phyloP scores from a whole-genome alignment of 2,113 vertebrate genomes.

The Ginglymostoma cirratum region DNA sequence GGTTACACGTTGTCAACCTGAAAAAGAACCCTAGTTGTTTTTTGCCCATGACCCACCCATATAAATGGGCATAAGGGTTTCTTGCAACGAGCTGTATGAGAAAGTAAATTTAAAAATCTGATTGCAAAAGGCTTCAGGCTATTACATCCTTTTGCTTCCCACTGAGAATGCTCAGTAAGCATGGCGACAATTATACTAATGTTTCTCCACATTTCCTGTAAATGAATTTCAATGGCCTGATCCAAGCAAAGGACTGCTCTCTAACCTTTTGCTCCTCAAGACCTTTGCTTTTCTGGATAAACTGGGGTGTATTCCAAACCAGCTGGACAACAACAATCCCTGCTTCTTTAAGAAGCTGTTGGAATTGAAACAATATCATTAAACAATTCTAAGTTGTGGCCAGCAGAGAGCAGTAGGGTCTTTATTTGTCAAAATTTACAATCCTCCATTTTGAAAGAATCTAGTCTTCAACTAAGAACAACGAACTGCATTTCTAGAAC shows the following conservation, averaged over 20 bases:
- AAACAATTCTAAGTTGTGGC: neutral
- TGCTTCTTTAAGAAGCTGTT: neutral
- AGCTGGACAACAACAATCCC: neutral
- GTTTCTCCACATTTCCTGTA: neutral
- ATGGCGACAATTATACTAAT: neutral
- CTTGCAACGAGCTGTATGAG: neutral
- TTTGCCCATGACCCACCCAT: neutral
- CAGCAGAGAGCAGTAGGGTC: neutral
- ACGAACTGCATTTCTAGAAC: neutral
- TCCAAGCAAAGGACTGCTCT: neutral
- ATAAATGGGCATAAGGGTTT: neutral
- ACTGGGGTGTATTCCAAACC: neutral
- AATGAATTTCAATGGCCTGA: neutral
- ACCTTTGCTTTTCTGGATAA: neutral
- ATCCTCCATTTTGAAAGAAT: constrained; percentile 10
- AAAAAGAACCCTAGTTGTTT: no score
- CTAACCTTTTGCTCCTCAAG: neutral
- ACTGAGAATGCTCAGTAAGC: neutral
- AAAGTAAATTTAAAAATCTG: neutral
- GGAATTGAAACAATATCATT: neutral
- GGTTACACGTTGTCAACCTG: no score
- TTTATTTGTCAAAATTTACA: neutral
- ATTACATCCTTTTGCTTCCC: neutral
- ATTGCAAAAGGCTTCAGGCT: neutral
- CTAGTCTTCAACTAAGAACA: neutral